These are phyloP conservation scores for Eurypyga helias DNA, from an alignment of 2,113 vertebrate genomes.

Conservation along the genomic window DNA sequence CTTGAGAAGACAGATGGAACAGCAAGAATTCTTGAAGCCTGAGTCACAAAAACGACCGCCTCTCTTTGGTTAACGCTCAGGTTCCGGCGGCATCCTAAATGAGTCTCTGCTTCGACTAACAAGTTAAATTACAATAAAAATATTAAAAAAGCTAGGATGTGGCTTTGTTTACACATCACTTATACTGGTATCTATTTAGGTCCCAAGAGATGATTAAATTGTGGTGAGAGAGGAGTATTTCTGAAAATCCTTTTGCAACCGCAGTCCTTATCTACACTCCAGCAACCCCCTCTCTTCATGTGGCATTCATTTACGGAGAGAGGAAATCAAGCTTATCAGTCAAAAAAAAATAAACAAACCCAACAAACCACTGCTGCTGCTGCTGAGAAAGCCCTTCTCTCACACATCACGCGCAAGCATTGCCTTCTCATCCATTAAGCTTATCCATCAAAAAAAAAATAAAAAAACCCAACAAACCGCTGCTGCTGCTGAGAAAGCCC, in stretches of 20 bases:
- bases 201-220: neutral
- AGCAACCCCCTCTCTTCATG: neutral
- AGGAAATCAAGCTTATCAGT: constrained; percentile 3
- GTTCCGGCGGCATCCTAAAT: neutral
- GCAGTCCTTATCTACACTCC: neutral
- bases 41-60: neutral
- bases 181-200: neutral
- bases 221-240: neutral
- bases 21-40: constrained; percentile 35
- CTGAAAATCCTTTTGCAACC: neutral
- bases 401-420: neutral
- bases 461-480: too few relatives aligned
- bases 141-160: neutral
- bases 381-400: neutral
- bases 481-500: neutral
- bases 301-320: constrained; percentile 46
- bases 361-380: neutral
- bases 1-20: neutral
- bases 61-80: constrained; percentile 2
- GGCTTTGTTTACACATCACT: neutral
- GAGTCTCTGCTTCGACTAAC: neutral
- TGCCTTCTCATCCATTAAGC: neutral
- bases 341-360: rapidly evolving
- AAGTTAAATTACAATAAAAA: neutral
- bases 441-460: neutral